These are phyloP conservation scores for Eubasilissa splendida DNA, from an alignment of 2,888 invertebrate species.

Conservation along the genomic window DNA sequence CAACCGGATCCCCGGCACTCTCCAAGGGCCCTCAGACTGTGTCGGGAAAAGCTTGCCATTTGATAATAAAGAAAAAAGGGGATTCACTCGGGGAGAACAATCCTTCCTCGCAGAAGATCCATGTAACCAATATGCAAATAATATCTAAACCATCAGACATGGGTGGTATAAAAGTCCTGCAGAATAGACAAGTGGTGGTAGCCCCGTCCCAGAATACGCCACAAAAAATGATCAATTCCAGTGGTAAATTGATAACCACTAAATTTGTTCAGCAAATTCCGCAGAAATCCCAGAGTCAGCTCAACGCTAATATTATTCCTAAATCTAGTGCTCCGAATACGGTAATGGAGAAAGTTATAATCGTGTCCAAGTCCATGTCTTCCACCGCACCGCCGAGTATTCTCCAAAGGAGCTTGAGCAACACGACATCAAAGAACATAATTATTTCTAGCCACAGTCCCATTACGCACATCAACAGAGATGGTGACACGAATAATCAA, in stretches of 20 bases:
- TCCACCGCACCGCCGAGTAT: constrained; percentile 49
- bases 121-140: constrained; percentile 68
- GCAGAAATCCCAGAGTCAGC: constrained; percentile 52
- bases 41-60: constrained; percentile 66
- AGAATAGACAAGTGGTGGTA: constrained; percentile 68
- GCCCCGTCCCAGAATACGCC: constrained; percentile 64
- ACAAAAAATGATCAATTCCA: constrained; percentile 65
- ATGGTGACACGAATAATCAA: constrained; percentile 63
- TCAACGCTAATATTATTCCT: constrained; percentile 61
- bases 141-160: constrained; percentile 67
- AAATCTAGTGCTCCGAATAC: constrained; percentile 61
- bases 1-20: constrained; percentile 62
- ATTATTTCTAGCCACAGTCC: constrained; percentile 64
- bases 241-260: constrained; percentile 67
- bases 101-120: constrained; percentile 62
- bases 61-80: constrained; percentile 67
- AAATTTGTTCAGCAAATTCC: constrained; percentile 63
- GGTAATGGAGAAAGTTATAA: constrained; percentile 68
- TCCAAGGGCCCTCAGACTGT: constrained; percentile 61
- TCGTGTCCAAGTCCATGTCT: constrained; percentile 64
- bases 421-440: constrained; percentile 64
- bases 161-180: constrained; percentile 65
- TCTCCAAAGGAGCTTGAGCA: constrained; percentile 51
- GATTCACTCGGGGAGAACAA: constrained; percentile 62
- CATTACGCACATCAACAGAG: constrained; percentile 61